A percentile compares a stretch with the other conserved stretches of the same genome.
These are phyloP conservation scores for Anguilla obscura DNA, from an alignment of 2,797 vertebrate species.

Conservation along the genomic window DNA sequence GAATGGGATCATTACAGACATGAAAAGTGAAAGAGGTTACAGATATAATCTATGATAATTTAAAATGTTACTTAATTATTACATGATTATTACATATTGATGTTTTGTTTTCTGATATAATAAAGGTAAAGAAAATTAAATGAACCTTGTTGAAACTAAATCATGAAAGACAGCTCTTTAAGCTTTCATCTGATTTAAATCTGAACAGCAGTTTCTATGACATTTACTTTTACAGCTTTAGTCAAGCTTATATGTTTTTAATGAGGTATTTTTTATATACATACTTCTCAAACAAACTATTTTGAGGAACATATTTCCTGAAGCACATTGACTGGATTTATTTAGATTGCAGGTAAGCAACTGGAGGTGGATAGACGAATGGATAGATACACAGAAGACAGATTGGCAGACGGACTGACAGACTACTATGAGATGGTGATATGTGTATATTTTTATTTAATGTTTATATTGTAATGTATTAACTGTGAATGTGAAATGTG, in stretches of 20 bases:
- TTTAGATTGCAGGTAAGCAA: background rate
- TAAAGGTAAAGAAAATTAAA: background rate
- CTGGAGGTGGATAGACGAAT: no score
- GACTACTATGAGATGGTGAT: no score
- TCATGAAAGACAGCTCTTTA: background rate
- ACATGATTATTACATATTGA: background rate
- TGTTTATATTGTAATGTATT: no score
- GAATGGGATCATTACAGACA: background rate
- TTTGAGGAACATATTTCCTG: background rate
- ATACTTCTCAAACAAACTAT: background rate
- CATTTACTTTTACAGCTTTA: background rate
- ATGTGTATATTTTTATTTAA: no score
- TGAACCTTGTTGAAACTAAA: background rate
- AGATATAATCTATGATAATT: conserved; percentile 10
- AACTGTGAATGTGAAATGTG: no score
- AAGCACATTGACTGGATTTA: background rate
- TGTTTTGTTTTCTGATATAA: background rate
- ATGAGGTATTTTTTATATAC: background rate
- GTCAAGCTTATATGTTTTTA: background rate
- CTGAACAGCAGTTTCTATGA: background rate
- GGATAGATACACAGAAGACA: no score
- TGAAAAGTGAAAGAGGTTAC: background rate
- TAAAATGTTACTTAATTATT: background rate
- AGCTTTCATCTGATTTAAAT: background rate
- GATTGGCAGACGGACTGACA: no score